These are phyloP conservation scores for Lutra lutra DNA, from an alignment of 2,797 vertebrate species.

Conservation along the genomic window DNA sequence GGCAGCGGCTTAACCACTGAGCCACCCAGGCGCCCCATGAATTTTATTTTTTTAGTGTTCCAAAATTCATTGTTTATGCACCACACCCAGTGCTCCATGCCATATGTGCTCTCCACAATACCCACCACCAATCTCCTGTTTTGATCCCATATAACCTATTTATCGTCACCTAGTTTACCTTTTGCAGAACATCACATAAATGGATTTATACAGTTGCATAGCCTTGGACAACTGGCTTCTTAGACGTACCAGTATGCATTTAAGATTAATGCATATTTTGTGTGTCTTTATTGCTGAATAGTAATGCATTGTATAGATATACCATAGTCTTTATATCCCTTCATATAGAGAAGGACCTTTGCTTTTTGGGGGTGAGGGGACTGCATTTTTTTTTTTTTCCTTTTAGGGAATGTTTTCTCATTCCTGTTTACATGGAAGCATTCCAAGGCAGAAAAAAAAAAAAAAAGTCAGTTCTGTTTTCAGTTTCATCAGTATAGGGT, in stretches of 20 bases:
- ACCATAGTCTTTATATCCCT: background rate
- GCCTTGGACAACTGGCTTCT: background rate
- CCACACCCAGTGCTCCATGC: no score
- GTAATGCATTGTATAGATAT: background rate
- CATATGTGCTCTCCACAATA: no score
- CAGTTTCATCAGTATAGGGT: background rate
- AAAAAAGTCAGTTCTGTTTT: background rate
- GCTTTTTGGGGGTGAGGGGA: no score
- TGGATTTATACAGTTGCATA: background rate
- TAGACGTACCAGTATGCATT: background rate
- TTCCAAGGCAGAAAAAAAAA: background rate
- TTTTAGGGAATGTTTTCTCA: background rate
- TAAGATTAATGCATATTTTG: background rate
- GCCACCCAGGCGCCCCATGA: no score
- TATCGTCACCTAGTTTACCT: background rate
- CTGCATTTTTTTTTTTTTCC: background rate
- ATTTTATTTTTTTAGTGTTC: no score
- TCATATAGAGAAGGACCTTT: background rate
- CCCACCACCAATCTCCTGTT: background rate
- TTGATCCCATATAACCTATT: background rate
- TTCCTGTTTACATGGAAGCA: background rate
- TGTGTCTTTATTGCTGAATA: background rate
- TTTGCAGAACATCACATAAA: background rate
- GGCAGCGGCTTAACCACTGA: no score
- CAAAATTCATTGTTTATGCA: no score